phyloP scores from a whole-genome alignment of 2,113 vertebrate genomes.

The Mormyrus lacerda region DNA sequence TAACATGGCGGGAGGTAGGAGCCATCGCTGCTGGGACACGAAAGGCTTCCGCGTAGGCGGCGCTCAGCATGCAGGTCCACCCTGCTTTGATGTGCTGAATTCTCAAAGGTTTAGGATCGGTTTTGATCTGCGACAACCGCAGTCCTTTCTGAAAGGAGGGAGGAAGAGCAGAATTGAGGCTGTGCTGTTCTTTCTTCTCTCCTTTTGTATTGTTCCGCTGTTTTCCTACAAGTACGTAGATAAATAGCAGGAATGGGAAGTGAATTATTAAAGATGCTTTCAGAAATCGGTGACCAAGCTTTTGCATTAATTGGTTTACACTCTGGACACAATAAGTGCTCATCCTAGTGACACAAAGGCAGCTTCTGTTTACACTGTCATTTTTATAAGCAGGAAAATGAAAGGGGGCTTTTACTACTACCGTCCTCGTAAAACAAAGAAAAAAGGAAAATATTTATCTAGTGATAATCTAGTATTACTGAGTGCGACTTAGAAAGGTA shows the following conservation, averaged over 20 bases:
- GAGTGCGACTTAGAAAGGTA: background rate
- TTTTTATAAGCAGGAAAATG: background rate
- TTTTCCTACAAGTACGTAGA: background rate
- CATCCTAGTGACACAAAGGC: background rate
- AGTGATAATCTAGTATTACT: background rate
- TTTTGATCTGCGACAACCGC: background rate
- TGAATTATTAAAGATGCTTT: background rate
- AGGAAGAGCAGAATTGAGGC: no score
- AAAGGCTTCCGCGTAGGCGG: background rate
- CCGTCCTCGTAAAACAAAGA: background rate
- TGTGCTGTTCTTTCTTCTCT: background rate
- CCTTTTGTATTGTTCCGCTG: background rate
- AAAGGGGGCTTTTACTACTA: background rate
- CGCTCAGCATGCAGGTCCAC: background rate
- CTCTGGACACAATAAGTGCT: background rate
- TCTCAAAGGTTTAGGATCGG: background rate
- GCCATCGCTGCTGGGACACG: background rate
- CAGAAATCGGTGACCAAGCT: background rate
- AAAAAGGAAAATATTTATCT: background rate
- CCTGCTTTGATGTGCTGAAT: slow-evolving; percentile 13
- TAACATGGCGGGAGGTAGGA: background rate
- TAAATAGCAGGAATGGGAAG: background rate
- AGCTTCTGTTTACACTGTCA: background rate
- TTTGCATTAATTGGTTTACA: background rate
- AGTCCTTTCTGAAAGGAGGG: background rate